phyloP scores from a whole-genome alignment of 2,113 vertebrate species.

The Tachysurus vachellii region DNA sequence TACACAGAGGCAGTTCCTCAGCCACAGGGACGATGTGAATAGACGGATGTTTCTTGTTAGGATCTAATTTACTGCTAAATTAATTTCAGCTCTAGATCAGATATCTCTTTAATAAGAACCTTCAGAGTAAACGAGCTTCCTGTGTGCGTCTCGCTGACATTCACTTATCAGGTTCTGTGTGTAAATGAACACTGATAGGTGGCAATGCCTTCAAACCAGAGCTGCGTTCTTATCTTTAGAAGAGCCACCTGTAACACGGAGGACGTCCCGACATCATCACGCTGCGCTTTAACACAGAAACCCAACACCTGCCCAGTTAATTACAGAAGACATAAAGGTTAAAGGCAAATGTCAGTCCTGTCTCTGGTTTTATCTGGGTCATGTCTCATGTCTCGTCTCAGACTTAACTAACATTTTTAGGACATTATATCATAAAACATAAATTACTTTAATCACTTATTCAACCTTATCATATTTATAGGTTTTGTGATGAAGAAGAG shows the following conservation, averaged over 20 bases:
- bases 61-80: conserved; percentile 3
- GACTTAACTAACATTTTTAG: neutral
- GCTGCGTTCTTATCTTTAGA: conserved; percentile 47
- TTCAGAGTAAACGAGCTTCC: conserved; percentile 44
- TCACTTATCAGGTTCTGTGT: conserved; percentile 39
- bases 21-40: neutral
- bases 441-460: neutral
- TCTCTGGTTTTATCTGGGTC: neutral
- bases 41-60: neutral
- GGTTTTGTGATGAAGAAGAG: neutral
- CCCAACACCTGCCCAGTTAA: neutral
- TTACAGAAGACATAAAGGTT: conserved; percentile 39
- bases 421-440: neutral
- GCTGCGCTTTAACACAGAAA: neutral
- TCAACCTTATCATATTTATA: neutral
- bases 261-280: neutral
- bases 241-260: conserved; percentile 45
- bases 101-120: conserved; percentile 33
- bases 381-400: neutral
- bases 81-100: conserved; percentile 25
- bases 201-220: conserved; percentile 38
- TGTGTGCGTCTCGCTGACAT: conserved; percentile 4
- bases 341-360: conserved; percentile 48
- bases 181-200: conserved; percentile 35
- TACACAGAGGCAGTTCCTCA: neutral